Percentiles rank a stretch among this genome's conserved stretches.
Evolutionary conservation across 1,140 invertebrate genomes (phyloP).

Genomic region (Sitobion miscanthi): DNA sequence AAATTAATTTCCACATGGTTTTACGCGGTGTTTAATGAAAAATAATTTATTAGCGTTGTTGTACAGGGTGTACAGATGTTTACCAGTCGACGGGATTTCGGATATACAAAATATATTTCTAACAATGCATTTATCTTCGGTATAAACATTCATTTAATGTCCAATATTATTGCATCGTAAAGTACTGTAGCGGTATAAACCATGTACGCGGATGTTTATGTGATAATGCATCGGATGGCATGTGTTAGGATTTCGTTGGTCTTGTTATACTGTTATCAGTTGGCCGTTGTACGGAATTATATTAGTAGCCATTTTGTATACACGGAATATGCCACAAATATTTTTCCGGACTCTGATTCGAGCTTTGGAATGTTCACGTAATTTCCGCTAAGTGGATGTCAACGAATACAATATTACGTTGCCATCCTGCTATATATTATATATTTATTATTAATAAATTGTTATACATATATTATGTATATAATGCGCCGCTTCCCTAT

Average conservation of each 20-base stretch:
- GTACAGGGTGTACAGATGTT: neutral
- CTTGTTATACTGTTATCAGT: neutral
- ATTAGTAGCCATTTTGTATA: neutral
- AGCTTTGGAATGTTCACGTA: neutral
- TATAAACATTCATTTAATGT: slow-evolving; percentile 31
- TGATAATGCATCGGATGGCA: neutral
- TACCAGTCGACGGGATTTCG: neutral
- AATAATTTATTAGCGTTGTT: neutral
- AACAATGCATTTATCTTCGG: neutral
- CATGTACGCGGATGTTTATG: slow-evolving; percentile 1
- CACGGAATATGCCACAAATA: neutral
- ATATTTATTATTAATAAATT: no score
- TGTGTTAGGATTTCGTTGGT: neutral
- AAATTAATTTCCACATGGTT: neutral
- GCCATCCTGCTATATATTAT: neutral
- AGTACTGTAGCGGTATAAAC: neutral
- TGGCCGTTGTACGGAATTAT: neutral
- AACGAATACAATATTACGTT: neutral
- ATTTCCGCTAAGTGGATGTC: neutral
- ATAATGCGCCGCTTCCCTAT: neutral
- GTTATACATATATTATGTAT: no score
- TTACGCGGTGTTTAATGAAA: neutral
- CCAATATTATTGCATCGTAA: neutral
- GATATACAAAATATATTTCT: neutral
- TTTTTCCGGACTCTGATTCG: neutral